phyloP scores from a whole-genome alignment of 1,140 invertebrate species.

The Pantala flavescens region DNA sequence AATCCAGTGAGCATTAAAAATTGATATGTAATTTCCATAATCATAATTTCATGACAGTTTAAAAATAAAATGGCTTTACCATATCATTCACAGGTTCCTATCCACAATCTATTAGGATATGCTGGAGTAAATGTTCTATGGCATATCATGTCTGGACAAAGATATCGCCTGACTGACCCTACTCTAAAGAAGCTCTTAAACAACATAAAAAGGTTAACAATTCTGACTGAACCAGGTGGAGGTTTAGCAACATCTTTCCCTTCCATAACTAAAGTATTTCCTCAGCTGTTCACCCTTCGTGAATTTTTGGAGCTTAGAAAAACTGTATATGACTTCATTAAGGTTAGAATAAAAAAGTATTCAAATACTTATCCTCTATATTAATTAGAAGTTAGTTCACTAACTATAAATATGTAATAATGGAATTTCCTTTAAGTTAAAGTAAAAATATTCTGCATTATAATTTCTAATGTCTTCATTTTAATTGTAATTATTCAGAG shows the following conservation, averaged over 20 bases:
- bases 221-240: not conserved
- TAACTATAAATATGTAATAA: too few relatives aligned
- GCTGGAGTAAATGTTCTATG: slow-evolving; percentile 25
- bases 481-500: too few relatives aligned
- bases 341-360: not conserved
- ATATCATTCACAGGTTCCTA: slow-evolving; percentile 22
- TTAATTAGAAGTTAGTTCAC: too few relatives aligned
- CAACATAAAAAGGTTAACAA: not conserved
- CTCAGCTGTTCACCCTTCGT: not conserved
- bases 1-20: too few relatives aligned
- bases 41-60: not conserved
- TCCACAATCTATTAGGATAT: slow-evolving; percentile 19
- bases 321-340: not conserved
- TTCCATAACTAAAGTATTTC: not conserved
- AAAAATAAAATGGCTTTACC: not conserved
- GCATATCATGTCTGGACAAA: slow-evolving; percentile 21
- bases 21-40: too few relatives aligned
- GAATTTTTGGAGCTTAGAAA: not conserved
- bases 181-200: not conserved
- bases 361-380: too few relatives aligned
- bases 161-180: slow-evolving; percentile 2
- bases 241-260: not conserved
- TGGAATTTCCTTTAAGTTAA: too few relatives aligned
- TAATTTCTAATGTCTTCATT: too few relatives aligned
- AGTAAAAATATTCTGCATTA: too few relatives aligned